Conservation (phyloP, 2,888 invertebrate species). For the Nemapogon koenigi region DNA sequence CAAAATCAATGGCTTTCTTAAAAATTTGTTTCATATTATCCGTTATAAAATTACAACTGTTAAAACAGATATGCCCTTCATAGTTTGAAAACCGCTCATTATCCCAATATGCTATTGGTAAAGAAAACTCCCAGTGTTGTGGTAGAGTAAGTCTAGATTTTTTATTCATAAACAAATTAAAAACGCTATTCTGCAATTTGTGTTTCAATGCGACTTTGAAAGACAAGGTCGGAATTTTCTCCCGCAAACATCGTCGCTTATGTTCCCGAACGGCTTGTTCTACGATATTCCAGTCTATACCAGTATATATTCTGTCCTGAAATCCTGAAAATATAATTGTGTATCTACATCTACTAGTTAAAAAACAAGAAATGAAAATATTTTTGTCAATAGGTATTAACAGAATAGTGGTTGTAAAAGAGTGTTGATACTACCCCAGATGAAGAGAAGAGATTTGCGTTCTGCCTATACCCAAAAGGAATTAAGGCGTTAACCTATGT, state of each 20-base stretch:
- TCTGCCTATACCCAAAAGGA: no score
- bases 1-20: constrained; percentile 28
- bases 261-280: constrained; percentile 33
- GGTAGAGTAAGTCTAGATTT: constrained; percentile 29
- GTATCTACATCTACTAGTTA: no score
- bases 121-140: constrained; percentile 38
- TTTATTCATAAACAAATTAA: constrained; percentile 34
- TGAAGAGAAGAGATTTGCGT: no score
- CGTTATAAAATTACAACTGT: constrained; percentile 33
- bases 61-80: constrained; percentile 40
- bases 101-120: constrained; percentile 44
- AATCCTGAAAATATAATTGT: no score
- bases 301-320: constrained; percentile 39
- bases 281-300: constrained; percentile 38
- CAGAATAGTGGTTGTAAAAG: no score
- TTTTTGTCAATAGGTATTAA: no score
- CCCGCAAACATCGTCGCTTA: constrained; percentile 25
- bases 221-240: constrained; percentile 22
- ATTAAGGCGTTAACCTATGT: no score
- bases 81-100: constrained; percentile 36
- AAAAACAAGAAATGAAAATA: no score
- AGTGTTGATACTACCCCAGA: no score
- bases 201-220: constrained; percentile 36
- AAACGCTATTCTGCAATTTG: constrained; percentile 37
- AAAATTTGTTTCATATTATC: constrained; percentile 35